Base-by-base conservation (phyloP, 2,113 vertebrate species). In the Syngnathoides biaculeatus region DNA sequence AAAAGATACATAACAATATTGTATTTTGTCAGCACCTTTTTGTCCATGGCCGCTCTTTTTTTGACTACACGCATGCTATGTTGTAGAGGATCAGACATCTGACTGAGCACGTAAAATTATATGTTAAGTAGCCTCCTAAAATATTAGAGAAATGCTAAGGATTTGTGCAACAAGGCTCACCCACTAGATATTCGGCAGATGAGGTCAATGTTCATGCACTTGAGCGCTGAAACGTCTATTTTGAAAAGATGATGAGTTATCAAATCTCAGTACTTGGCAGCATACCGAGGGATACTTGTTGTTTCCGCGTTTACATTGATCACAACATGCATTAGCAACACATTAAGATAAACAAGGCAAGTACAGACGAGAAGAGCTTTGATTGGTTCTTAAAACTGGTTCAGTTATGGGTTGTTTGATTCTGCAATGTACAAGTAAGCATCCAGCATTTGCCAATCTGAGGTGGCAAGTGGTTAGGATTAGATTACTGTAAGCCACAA, bases 401-500 rank as follows among this genome's bases (percentile, higher is more conserved):
- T 68, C 26, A 68, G 79, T 64, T 57, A 64, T 74, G n/a, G 4
- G 55, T 20, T 47, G 39, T 71, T 26, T 62, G 52, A 47, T 38
- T 10, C n/a, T 65, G 43, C 9, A 63, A 65, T 62, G 39, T 65
- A 57, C 17, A 27, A 73, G 64, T 71, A 73, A 85, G 78, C 77
- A 69, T 75, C 82, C 52, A 62, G 71, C 20, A 27, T 68, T 76
- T 81, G 59, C 67, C 80, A 84, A 71, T 79, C 72, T 17, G 14
- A 82, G 69, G 81, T 83, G 78, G 79, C 68, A 75, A 81, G 53
- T 79, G 75, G 72, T 63, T 72, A 22, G 75, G 84, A 91, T 89
- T 87, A 88, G 85, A 88, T 88, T 89, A 89, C 78, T 55, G 62
- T 88, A 90, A 90, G 69, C 89, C 84, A 88, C 71, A 73, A 79